These are phyloP conservation scores for Muntiacus reevesi DNA, from an alignment of 2,113 vertebrate species.

Conservation along the genomic window DNA sequence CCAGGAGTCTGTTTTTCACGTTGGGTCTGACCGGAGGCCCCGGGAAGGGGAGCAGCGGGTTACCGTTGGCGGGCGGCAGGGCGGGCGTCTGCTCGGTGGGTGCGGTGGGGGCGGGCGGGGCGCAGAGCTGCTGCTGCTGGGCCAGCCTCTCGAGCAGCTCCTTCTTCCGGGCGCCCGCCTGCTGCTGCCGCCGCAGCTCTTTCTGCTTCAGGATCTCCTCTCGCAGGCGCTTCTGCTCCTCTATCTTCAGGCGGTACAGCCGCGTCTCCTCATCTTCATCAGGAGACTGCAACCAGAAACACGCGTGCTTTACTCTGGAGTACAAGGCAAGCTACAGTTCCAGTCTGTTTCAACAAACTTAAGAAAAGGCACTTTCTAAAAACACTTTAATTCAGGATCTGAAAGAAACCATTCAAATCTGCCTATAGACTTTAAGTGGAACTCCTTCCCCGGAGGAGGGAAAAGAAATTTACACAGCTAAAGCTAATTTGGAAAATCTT, in stretches of 20 bases:
- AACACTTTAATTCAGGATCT: conserved; percentile 35
- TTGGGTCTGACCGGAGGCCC: conserved; percentile 79
- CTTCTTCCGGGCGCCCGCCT: conserved; percentile 94
- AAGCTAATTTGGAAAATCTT: conserved; percentile 69
- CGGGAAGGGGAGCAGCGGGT: conserved; percentile 78
- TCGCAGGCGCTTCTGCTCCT: conserved; percentile 95
- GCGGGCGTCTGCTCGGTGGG: conserved; percentile 63
- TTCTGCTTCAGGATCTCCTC: conserved; percentile 95
- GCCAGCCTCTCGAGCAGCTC: conserved; percentile 93
- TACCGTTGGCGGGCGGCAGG: conserved; percentile 76
- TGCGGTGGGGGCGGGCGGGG: conserved; percentile 62
- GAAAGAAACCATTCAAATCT: conserved; percentile 55
- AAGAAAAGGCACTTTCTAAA: background rate
- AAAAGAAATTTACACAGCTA: background rate
- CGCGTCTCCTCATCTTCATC: conserved; percentile 96
- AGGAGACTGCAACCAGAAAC: conserved; percentile 82
- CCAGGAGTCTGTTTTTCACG: conserved; percentile 84
- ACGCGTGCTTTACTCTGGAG: background rate
- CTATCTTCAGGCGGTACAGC: conserved; percentile 94
- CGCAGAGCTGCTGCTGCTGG: conserved; percentile 77
- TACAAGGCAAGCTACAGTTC: background rate
- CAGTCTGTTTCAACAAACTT: background rate
- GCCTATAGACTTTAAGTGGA: conserved; percentile 34
- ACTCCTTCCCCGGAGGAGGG: conserved; percentile 31
- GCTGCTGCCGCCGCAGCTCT: conserved; percentile 94